Percentiles rank a stretch among this genome's conserved stretches.
Conservation (phyloP, 64 coral and sea anemone species). For the Porites lutea region DNA sequence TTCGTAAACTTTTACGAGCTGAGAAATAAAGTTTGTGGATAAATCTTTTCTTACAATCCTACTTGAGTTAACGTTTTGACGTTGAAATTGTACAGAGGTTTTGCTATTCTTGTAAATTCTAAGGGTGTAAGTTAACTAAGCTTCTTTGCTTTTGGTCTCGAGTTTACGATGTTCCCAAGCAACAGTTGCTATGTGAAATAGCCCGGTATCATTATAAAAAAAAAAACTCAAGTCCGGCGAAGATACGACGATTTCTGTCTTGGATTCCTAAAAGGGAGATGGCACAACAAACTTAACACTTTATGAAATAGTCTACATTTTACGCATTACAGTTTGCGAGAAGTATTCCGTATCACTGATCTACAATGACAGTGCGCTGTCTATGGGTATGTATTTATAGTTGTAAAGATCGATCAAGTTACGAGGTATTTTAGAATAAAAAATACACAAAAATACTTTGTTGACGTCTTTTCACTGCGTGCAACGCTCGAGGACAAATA, state of each 20-base stretch:
- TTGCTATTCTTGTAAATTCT: too few species aligned
- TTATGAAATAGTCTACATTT: not conserved
- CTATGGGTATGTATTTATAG: constrained; percentile 32
- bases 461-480: not conserved
- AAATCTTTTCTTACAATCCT: too few species aligned
- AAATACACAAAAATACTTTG: not conserved
- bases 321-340: not conserved
- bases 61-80: too few species aligned
- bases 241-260: not conserved
- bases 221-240: not conserved
- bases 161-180: too few species aligned
- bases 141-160: too few species aligned
- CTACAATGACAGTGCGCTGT: not conserved
- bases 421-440: constrained; percentile 47
- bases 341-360: not conserved
- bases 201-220: too few species aligned
- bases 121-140: too few species aligned
- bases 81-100: too few species aligned
- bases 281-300: not conserved
- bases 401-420: constrained; percentile 22
- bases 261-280: not conserved
- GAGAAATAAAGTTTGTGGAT: too few species aligned
- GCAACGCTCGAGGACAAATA: too few species aligned
- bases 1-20: too few species aligned
- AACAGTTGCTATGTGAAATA: too few species aligned